Conservation (phyloP, 2,797 vertebrate species). For the Spheniscus humboldti region DNA sequence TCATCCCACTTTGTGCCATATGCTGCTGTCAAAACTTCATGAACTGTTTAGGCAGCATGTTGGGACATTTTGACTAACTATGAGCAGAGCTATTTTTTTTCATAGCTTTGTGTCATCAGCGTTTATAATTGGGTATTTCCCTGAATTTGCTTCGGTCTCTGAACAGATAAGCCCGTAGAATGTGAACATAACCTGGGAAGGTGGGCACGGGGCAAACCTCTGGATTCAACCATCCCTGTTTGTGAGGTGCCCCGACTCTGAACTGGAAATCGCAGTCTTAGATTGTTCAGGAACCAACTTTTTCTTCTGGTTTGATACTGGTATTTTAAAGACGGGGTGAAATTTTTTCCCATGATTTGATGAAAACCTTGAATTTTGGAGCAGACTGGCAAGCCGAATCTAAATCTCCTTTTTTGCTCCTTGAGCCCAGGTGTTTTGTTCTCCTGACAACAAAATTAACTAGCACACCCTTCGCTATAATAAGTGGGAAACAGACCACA, state of each 20-base stretch:
- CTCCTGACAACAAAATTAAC: not conserved
- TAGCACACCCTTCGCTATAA: not conserved
- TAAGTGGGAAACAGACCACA: conserved; percentile 71
- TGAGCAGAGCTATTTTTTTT: conserved; percentile 40
- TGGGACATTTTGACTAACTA: conserved; percentile 62
- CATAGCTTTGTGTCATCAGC: not conserved
- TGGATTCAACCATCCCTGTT: not conserved
- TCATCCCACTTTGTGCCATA: conserved; percentile 57
- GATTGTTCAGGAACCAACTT: not conserved
- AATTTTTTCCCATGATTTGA: not conserved
- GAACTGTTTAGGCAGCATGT: conserved; percentile 65
- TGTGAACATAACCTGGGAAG: not conserved
- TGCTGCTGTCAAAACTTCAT: conserved; percentile 67
- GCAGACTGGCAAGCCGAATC: not conserved
- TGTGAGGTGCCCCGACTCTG: fast-evolving
- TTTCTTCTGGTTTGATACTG: not conserved
- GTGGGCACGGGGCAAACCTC: not conserved
- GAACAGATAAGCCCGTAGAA: not conserved
- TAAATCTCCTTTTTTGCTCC: not conserved
- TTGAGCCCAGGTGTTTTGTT: not conserved
- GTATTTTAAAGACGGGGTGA: not conserved
- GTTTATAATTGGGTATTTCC: conserved; percentile 30
- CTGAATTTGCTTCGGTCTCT: not conserved
- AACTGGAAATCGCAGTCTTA: not conserved
- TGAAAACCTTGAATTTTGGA: not conserved